Evolutionary conservation across 2,797 vertebrate genomes (phyloP), one percentile per base, ranked within the genome.

Genomic region (Eulemur albifrons): DNA sequence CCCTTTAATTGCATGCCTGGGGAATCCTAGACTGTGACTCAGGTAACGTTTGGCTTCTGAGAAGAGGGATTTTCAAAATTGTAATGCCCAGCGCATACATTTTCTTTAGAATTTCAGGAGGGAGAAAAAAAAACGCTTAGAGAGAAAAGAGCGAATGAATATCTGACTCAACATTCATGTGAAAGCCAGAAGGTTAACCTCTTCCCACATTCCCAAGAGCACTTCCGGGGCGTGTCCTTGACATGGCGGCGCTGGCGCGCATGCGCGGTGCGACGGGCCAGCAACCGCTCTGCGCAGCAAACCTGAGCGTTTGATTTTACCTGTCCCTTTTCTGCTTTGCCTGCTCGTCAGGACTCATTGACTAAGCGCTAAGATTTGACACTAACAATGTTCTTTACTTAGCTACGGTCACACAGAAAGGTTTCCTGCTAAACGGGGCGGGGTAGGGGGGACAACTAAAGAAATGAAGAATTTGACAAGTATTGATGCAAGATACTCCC

Each of bases 201-300:
- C 73, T 73, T 70, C 50, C 76, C 27, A 5, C 12, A 4, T 35
- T 45, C 23, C 73, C 23, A 48, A 79, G 6, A 72, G 61, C 30
- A 38, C 17, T 23, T 10, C 2, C 20, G n/a, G 40, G 25, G 4
- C 2, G 32, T 35, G 50, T 65, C 57, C 80, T 61, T 65, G 11
- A 50, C 2, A 21, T 21, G 5, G 38, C 4, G 3, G 2, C 3
- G 14, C 23, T 11, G 25, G 12, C 54, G 48, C 2, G 11, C 12
- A 5, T 1, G 23, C 2, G 1, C 23, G 17, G 4, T 21, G 13
- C 21, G 35, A 23, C 52, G 0, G 65, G 15, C 14, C 0, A 32
- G 63, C 5, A 32, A 10, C 25, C 3, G 0, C 69, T 35, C 75
- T 17, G 8, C 1, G 3, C 2, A 32, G 7, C 4, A 38, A 87